These are phyloP conservation scores for Varecia variegata DNA, from an alignment of 2,797 vertebrate species.

Conservation along the genomic window DNA sequence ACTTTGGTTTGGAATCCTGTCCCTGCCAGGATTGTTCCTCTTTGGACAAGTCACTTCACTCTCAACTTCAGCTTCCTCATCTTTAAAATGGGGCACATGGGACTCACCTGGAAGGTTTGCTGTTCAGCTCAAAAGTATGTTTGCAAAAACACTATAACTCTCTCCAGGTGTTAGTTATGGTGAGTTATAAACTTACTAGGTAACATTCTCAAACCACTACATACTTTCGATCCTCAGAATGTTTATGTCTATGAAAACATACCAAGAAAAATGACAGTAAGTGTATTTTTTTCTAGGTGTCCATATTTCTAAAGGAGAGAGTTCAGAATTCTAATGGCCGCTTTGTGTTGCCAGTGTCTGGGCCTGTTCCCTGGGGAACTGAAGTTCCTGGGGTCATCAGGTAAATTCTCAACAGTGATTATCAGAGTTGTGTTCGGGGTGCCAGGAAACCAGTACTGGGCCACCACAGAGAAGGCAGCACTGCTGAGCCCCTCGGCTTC, in stretches of 20 bases:
- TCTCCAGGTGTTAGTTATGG: not conserved
- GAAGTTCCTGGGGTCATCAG: conserved; percentile 95
- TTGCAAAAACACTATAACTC: not conserved
- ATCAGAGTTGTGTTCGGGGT: not conserved
- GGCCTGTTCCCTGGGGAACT: conserved; percentile 94
- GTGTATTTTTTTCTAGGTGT: conserved; percentile 87
- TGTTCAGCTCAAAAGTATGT: not conserved
- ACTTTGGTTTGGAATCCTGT: not conserved
- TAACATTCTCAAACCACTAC: not conserved
- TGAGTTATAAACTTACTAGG: not conserved
- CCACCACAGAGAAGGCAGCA: not conserved
- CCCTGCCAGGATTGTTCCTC: not conserved
- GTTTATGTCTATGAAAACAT: not conserved
- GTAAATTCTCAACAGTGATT: conserved; percentile 78
- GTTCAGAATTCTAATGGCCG: conserved; percentile 98
- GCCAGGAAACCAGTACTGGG: not conserved
- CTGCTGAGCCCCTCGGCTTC: not conserved
- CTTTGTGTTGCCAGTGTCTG: conserved; percentile 94
- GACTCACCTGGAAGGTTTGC: not conserved
- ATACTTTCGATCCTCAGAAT: not conserved
- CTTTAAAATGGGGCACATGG: not conserved
- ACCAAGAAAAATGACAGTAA: conserved; percentile 24
- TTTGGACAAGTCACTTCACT: not conserved
- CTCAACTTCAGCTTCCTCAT: not conserved
- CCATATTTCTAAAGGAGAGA: conserved; percentile 98